Conservation (phyloP, 2,113 vertebrate species). For the Notothenia rossii region DNA sequence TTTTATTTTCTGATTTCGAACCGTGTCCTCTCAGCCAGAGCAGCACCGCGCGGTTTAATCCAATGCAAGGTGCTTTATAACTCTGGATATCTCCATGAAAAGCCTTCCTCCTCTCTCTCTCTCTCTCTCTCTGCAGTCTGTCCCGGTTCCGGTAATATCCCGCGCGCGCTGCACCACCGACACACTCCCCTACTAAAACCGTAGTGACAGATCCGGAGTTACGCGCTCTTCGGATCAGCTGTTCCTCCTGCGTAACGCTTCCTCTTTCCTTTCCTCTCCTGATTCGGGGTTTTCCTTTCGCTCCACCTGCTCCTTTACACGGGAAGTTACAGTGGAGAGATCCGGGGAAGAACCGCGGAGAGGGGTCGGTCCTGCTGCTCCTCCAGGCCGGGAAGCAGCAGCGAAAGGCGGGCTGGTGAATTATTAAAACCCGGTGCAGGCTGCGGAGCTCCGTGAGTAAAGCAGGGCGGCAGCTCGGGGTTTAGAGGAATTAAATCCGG, state of each 20-base stretch:
- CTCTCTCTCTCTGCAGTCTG: slow-evolving; percentile 15
- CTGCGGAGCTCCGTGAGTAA: slow-evolving; percentile 83
- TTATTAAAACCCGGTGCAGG: slow-evolving; percentile 87
- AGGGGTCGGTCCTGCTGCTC: slow-evolving; percentile 48
- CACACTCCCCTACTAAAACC: slow-evolving; percentile 50
- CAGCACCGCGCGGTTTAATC: slow-evolving; percentile 61
- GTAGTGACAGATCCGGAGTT: slow-evolving; percentile 56
- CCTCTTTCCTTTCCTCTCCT: not conserved
- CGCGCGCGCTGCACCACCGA: slow-evolving; percentile 56
- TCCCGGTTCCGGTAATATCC: slow-evolving; percentile 52
- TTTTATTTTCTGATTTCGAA: slow-evolving; percentile 49
- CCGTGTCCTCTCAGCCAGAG: slow-evolving; percentile 51
- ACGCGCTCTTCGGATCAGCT: slow-evolving; percentile 78
- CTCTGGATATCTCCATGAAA: slow-evolving; percentile 64
- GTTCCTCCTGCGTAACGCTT: slow-evolving; percentile 70
- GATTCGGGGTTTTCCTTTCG: too few relatives aligned
- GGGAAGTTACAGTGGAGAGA: too few relatives aligned
- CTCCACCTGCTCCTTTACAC: slow-evolving; percentile 66
- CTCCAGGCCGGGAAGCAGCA: slow-evolving; percentile 71
- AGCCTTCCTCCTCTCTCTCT: not conserved
- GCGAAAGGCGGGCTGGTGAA: slow-evolving; percentile 78
- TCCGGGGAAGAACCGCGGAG: not conserved
- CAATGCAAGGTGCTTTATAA: slow-evolving; percentile 60
- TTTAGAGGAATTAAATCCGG: slow-evolving; percentile 88
- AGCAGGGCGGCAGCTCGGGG: slow-evolving; percentile 87